Conservation (phyloP, 2,113 vertebrate genomes). For the Daphoenositta chrysoptera region DNA sequence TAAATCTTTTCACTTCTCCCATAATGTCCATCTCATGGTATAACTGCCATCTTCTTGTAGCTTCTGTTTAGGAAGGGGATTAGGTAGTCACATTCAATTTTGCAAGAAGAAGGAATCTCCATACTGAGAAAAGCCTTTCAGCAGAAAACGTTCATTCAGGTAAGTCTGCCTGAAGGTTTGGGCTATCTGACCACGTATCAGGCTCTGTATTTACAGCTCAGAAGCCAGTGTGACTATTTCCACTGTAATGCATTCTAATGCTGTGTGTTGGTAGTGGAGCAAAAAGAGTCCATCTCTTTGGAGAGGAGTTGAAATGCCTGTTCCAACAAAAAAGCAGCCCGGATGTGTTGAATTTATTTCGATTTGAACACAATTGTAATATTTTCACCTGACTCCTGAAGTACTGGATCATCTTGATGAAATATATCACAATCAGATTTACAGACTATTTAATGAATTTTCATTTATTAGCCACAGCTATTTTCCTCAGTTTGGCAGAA, state of each 20-base stretch:
- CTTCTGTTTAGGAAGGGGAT: not conserved
- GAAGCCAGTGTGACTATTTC: not conserved
- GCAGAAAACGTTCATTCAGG: not conserved
- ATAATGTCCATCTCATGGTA: not conserved
- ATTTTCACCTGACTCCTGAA: conserved; percentile 41
- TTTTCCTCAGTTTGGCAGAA: conserved; percentile 63
- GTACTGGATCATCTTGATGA: conserved; percentile 36
- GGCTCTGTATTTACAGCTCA: not conserved
- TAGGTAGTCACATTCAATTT: not conserved
- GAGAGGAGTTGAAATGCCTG: conserved; percentile 30
- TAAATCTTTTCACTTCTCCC: not conserved
- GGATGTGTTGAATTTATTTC: not conserved
- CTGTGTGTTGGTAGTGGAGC: not conserved
- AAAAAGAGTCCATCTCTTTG: not conserved
- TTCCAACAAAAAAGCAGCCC: not conserved
- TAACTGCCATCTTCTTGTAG: not conserved
- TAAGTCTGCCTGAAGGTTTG: not conserved
- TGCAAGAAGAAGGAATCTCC: not conserved
- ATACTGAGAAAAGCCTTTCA: not conserved
- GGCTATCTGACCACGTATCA: not conserved
- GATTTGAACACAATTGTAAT: conserved; percentile 11
- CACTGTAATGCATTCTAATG: not conserved
- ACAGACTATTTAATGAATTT: conserved; percentile 57
- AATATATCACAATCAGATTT: conserved; percentile 66
- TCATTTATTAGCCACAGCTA: conserved; percentile 68